Base-by-base conservation (phyloP, 64 coral and sea anemone genomes). In the Montipora efflorescens region DNA sequence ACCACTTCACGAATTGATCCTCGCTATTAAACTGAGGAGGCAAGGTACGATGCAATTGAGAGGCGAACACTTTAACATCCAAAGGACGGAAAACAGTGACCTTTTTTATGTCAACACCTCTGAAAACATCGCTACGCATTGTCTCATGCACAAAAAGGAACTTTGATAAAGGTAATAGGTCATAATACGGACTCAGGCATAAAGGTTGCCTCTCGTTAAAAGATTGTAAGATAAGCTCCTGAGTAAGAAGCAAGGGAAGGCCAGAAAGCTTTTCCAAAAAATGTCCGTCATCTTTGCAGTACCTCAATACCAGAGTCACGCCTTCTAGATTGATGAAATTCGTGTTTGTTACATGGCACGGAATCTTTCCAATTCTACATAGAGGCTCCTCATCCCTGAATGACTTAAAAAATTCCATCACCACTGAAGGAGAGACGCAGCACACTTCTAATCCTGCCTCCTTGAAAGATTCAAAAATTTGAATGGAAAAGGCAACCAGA, bases 181-280 rank as follows among this genome's bases (percentile, higher is more conserved):
- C 76, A 44, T 11, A 49, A 50, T 72, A 44, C 9, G 18, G 48
- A 79, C 74, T 87, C 82, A 88, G 55, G 87, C 46, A 88, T 78
- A 7, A 74, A 1, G 14, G 92, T 9, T 74, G 0, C 12, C 5
- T 16, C 3, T 53, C 3, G 58, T 58, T 74, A 14, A 93, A 88
- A 5, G 15, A 7, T 2, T 48, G 45, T 43, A 93, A 57, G 16
- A 7, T 2, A 5, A 46, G 44, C 67, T 93, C 84, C 80, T 93
- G 92, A 13, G 92, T 93, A 20, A 93, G 19, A 5, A 93, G 78
- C 28, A 93, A 20, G 2, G 92, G 92, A 4, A 93, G 75, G 1
- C 84, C 92, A 72, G 76, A 36, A 5, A 93, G 84, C 0, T 25
- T 77, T 68, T 79, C 47, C 13, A 72, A 21, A 67, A 93, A 88